phyloP scores from a whole-genome alignment of 2,888 invertebrate species.

The Caenorhabditis parvicauda region DNA sequence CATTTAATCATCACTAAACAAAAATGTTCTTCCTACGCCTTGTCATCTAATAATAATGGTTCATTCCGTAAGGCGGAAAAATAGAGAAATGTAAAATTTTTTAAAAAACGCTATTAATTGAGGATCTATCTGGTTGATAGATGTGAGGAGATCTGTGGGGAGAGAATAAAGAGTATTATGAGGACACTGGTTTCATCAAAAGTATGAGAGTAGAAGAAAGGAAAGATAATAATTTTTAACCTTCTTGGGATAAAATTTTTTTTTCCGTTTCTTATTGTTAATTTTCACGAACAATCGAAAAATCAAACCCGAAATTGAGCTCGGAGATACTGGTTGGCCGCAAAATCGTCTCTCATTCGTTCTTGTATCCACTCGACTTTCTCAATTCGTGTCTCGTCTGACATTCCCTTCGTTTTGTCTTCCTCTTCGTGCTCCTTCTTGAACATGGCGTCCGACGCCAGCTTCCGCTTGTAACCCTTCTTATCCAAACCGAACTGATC shows the following conservation, averaged over 20 bases:
- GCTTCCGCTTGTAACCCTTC: conserved; percentile 81
- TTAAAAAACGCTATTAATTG: no score
- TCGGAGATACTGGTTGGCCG: conserved; percentile 81
- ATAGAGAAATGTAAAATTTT: no score
- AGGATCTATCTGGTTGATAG: no score
- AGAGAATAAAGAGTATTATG: no score
- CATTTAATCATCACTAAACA: no score
- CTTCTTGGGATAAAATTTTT: neutral
- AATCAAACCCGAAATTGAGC: conserved; percentile 78
- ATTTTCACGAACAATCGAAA: neutral
- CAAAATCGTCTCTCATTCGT: conserved; percentile 87
- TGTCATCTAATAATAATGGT: no score
- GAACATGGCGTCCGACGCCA: conserved; percentile 96
- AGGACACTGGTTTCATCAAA: no score
- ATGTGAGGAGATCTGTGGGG: no score
- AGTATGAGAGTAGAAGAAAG: no score
- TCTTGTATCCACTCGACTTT: conserved; percentile 76
- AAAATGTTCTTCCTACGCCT: no score
- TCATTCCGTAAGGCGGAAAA: no score
- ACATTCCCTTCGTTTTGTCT: conserved; percentile 67
- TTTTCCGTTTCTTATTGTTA: neutral
- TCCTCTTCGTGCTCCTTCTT: conserved; percentile 84
- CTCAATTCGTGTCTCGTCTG: conserved; percentile 92
- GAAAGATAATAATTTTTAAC: no score
- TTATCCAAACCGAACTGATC: conserved; percentile 66